These are phyloP conservation scores for Brachystomella parvula DNA, from an alignment of 1,140 invertebrate genomes.

Conservation along the genomic window DNA sequence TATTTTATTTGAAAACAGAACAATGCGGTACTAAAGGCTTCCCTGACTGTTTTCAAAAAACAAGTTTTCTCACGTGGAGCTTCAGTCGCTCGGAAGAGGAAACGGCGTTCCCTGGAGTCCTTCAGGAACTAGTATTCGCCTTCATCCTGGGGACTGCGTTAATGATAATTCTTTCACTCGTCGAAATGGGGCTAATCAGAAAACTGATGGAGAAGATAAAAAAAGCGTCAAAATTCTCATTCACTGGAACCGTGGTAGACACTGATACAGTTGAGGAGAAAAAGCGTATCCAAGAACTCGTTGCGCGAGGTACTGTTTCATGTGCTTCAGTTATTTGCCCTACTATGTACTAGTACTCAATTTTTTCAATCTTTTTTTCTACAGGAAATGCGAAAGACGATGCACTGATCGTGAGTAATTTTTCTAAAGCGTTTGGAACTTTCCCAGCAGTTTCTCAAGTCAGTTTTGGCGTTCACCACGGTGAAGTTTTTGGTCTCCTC, in stretches of 20 bases:
- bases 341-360: not conserved
- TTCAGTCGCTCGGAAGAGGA: not conserved
- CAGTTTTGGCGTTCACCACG: constrained; percentile 38
- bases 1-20: no score
- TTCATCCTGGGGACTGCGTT: constrained; percentile 1
- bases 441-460: constrained; percentile 27
- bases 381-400: not conserved
- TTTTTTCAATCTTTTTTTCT: no score
- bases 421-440: constrained; percentile 11
- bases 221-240: not conserved
- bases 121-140: constrained; percentile 14
- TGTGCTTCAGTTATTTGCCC: not conserved
- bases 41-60: not conserved
- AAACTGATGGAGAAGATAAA: not conserved
- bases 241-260: not conserved
- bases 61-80: not conserved
- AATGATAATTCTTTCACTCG: not conserved
- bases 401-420: not conserved
- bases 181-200: constrained; percentile 6
- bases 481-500: constrained; percentile 49
- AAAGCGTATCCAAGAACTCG: not conserved
- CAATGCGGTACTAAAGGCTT: constrained; percentile 13
- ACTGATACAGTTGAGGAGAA: not conserved
- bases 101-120: constrained; percentile 4
- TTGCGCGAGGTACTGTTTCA: not conserved